A percentile compares a stretch with the other conserved stretches of the same genome.
phyloP scores from a whole-genome alignment of 2,113 vertebrate species.

The Pseudolaguvia tuberculata region DNA sequence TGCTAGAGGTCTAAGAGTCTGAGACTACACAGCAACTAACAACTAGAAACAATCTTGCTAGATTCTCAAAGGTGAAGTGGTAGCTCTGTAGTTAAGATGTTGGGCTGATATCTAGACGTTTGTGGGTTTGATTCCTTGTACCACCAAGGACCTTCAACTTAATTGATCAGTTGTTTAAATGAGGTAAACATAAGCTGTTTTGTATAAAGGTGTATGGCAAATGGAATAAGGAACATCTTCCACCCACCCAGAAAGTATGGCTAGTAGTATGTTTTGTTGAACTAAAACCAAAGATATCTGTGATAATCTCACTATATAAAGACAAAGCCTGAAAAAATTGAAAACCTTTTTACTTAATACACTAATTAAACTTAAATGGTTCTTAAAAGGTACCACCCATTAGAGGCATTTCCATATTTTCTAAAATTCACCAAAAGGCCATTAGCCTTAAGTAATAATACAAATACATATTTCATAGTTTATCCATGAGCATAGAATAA shows the following conservation, averaged over 20 bases:
- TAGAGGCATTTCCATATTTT: neutral
- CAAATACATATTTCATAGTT: neutral
- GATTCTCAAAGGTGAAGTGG: too few species aligned
- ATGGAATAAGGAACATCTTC: neutral
- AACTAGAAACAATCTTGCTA: too few species aligned
- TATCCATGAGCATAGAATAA: neutral
- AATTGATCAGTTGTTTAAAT: too few species aligned
- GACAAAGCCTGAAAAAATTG: neutral
- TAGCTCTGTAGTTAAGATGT: too few species aligned
- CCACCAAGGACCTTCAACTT: too few species aligned
- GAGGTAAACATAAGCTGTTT: too few species aligned
- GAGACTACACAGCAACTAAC: too few species aligned
- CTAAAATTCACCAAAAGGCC: neutral
- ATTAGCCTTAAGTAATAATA: neutral
- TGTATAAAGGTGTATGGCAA: too few species aligned
- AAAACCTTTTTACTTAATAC: neutral
- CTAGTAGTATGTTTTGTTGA: neutral
- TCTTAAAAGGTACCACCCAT: neutral
- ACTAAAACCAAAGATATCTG: neutral
- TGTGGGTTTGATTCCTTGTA: too few species aligned
- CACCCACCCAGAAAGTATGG: neutral
- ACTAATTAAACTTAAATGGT: neutral
- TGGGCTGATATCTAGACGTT: too few species aligned
- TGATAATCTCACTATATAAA: neutral
- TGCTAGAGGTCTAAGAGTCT: too few species aligned